Evolutionary conservation across 2,888 invertebrate genomes (phyloP), one percentile per base, ranked within the genome.

Genomic region (Biston betularia): DNA sequence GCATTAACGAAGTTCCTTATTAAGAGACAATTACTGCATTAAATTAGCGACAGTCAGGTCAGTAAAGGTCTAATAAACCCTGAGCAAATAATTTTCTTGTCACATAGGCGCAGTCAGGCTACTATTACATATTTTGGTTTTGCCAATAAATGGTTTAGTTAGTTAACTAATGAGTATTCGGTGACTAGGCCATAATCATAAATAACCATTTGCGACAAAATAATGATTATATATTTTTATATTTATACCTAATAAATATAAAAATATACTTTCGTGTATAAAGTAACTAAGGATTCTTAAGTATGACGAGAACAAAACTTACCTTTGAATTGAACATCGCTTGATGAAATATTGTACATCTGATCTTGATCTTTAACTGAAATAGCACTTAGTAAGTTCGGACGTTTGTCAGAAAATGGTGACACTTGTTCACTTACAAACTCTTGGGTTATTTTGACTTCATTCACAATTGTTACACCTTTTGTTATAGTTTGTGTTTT

Each of bases 381-480:
- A 85, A 79, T 89, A 81, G 86, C 81, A 77, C 87, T 82, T 49
- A 73, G 66, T 44, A 76, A 48, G 55, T 71, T 70, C 38, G 84
- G 77, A 50, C 75, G 72, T 68, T 82, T 76, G 61, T 80, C 77
- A 33, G 70, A 64, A 63, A 84, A 83, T n/a, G 85, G 82, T 54
- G 80, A 62, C 24, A 84, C 73, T 75, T 89, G 86, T 75, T 94
- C 93, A 66, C 85, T 79, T 48, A 87, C 72, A 71, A 89, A 88
- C 76, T 89, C 85, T 60, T 89, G 81, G 11, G 81, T 83, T 45
- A 90, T 81, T 69, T 86, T 79, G 33, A 91, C 63, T 79, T 88
- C 93, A 72, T 85, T 87, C 45, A 82, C 83, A 5, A 87, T 66
- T 52, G 82, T 87, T 50, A 91, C 77, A 65, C 78, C 79, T 78